Evolutionary conservation across 1,140 invertebrate species (phyloP).

Genomic region (Zaprionus lachaisei): DNA sequence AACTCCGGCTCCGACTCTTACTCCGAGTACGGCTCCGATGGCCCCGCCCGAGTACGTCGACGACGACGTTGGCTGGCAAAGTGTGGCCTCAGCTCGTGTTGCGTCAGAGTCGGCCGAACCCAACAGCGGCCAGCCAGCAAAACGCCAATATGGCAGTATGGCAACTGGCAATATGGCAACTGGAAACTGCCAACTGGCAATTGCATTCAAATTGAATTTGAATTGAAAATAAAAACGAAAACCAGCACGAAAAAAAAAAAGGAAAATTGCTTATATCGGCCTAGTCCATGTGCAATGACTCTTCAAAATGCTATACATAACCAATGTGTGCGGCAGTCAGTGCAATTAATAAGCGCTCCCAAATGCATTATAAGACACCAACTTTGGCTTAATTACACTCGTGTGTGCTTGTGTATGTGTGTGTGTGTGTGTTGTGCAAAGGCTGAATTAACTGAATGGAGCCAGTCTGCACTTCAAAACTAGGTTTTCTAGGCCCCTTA

Average conservation of each 20-base stretch:
- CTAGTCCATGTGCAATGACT: slow-evolving; percentile 70
- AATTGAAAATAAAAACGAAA: slow-evolving; percentile 59
- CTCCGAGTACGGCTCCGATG: not conserved
- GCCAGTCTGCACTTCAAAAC: slow-evolving; percentile 52
- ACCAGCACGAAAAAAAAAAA: not conserved
- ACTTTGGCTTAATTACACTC: slow-evolving; percentile 52
- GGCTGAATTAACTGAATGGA: slow-evolving; percentile 61
- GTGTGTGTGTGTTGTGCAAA: slow-evolving; percentile 62
- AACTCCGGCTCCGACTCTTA: not conserved
- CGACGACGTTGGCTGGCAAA: not conserved
- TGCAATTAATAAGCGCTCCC: slow-evolving; percentile 72
- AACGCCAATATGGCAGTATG: slow-evolving; percentile 74
- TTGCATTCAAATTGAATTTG: slow-evolving; percentile 74
- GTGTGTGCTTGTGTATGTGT: slow-evolving; percentile 7
- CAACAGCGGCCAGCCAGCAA: slow-evolving; percentile 14
- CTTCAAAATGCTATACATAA: slow-evolving; percentile 65
- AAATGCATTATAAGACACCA: slow-evolving; percentile 58
- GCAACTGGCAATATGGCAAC: slow-evolving; percentile 22
- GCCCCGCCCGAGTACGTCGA: slow-evolving; percentile 1
- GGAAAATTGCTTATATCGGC: slow-evolving; percentile 59
- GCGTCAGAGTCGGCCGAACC: slow-evolving; percentile 27
- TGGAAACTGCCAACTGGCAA: slow-evolving; percentile 57
- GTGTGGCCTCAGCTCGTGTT: slow-evolving; percentile 24
- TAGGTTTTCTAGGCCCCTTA: slow-evolving; percentile 28
- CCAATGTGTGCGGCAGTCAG: slow-evolving; percentile 50